Conservation (phyloP, 1,140 invertebrate species). For the Cotesia typhae region DNA sequence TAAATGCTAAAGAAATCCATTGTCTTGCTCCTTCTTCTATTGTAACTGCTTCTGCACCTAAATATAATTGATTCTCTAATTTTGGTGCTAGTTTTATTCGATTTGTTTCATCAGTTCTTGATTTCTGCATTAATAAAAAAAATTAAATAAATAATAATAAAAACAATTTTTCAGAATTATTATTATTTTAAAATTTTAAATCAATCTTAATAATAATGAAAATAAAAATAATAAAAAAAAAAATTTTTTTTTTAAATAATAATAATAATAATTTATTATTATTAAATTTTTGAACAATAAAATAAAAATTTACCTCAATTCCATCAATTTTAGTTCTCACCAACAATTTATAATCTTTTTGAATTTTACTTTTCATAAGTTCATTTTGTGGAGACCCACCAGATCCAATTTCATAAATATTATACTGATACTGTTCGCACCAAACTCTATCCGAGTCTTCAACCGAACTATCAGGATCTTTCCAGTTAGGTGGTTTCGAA, state of each 20-base stretch:
- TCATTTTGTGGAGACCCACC: slow-evolving; percentile 45
- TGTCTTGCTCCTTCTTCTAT: slow-evolving; percentile 59
- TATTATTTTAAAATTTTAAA: no score
- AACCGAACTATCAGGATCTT: neutral
- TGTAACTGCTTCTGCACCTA: slow-evolving; percentile 61
- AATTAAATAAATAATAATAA: slow-evolving; percentile 5
- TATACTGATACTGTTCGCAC: slow-evolving; percentile 51
- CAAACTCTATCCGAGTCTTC: neutral
- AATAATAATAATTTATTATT: neutral
- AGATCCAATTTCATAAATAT: slow-evolving; percentile 60
- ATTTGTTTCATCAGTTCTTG: slow-evolving; percentile 41
- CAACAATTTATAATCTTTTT: slow-evolving; percentile 58
- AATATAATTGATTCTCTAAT: slow-evolving; percentile 62
- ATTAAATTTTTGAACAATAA: slow-evolving; percentile 9
- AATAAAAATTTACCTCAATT: slow-evolving; percentile 50
- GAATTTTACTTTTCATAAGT: slow-evolving; percentile 49
- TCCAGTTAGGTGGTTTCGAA: neutral
- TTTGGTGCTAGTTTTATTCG: slow-evolving; percentile 58
- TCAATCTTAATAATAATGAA: neutral
- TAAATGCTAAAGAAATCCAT: slow-evolving; percentile 62
- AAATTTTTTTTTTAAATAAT: no score
- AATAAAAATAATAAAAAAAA: no score
- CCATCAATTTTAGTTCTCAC: slow-evolving; percentile 62
- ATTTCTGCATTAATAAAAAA: slow-evolving; percentile 39
- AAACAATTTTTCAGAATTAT: neutral